phyloP scores from a whole-genome alignment of 2,113 vertebrate species.

The Trichomycterus rosablanca region DNA sequence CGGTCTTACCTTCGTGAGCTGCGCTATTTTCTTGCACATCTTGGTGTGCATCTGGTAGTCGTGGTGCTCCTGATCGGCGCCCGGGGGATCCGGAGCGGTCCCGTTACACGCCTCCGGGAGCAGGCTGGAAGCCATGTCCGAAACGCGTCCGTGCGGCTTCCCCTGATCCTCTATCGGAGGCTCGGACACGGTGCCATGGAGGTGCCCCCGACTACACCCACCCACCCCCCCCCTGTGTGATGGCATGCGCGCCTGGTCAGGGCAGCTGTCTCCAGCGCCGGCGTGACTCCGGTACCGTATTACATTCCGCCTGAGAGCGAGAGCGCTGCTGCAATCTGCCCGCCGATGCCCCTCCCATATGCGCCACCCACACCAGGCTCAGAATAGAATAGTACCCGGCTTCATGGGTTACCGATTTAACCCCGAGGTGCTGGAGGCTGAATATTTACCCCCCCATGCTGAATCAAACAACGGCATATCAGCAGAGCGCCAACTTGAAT shows the following conservation, averaged over 20 bases:
- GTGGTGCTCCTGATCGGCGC: constrained; percentile 69
- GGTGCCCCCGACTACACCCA: constrained; percentile 42
- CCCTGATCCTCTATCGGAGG: constrained; percentile 55
- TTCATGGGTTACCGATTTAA: no score
- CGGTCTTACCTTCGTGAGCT: constrained; percentile 89
- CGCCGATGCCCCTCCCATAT: not conserved
- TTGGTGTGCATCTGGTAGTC: constrained; percentile 82
- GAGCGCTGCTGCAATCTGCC: not conserved
- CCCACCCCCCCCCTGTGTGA: constrained; percentile 47
- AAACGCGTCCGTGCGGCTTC: constrained; percentile 5
- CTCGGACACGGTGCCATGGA: constrained; percentile 62
- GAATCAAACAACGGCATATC: no score
- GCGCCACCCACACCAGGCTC: no score
- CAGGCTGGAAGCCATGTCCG: constrained; percentile 77
- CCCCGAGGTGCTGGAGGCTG: no score
- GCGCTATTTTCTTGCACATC: constrained; percentile 99
- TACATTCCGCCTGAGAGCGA: not conserved
- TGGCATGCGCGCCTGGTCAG: constrained; percentile 47
- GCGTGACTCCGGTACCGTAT: constrained; percentile 44
- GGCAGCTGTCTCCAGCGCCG: constrained; percentile 68
- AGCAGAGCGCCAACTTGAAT: no score
- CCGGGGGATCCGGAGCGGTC: constrained; percentile 68
- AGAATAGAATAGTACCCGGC: no score
- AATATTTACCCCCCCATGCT: no score
- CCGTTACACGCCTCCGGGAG: constrained; percentile 66